These are phyloP conservation scores for Ctenomys sociabilis DNA, from an alignment of 2,113 vertebrate genomes.

Conservation along the genomic window DNA sequence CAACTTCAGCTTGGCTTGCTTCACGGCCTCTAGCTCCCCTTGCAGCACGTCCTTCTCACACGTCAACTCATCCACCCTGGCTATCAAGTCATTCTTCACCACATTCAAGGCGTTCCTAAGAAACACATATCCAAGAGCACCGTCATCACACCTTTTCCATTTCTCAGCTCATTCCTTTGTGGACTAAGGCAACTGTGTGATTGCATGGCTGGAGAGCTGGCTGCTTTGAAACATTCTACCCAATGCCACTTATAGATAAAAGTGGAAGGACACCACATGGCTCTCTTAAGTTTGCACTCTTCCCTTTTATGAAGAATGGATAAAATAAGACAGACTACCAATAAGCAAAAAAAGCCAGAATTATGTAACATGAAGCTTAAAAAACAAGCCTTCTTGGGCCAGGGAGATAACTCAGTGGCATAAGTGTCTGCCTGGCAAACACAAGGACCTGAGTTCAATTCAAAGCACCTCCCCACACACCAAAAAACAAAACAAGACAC, in stretches of 20 bases:
- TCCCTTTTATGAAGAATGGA: not conserved
- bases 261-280: not conserved
- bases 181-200: not conserved
- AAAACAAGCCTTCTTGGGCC: not conserved
- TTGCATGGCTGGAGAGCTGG: not conserved
- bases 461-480: too few relatives aligned
- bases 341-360: slow-evolving; percentile 35
- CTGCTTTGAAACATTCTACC: not conserved
- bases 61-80: slow-evolving; percentile 94
- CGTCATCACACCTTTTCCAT: slow-evolving; percentile 45
- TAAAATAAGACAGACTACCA: slow-evolving; percentile 17
- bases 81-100: slow-evolving; percentile 98
- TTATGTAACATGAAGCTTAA: slow-evolving; percentile 9
- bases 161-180: not conserved
- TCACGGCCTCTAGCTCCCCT: slow-evolving; percentile 92
- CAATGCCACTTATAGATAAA: not conserved
- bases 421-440: too few relatives aligned
- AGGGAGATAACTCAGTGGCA: too few relatives aligned
- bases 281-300: not conserved
- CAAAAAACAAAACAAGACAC: too few relatives aligned
- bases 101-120: slow-evolving; percentile 97
- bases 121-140: slow-evolving; percentile 58
- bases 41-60: slow-evolving; percentile 95
- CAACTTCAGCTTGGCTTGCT: slow-evolving; percentile 93
- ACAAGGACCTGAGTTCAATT: too few relatives aligned